Evolutionary conservation across 2,888 invertebrate species (phyloP), one percentile per base, ranked within the genome.

Genomic region (Harpagoxenus sublaevis): DNA sequence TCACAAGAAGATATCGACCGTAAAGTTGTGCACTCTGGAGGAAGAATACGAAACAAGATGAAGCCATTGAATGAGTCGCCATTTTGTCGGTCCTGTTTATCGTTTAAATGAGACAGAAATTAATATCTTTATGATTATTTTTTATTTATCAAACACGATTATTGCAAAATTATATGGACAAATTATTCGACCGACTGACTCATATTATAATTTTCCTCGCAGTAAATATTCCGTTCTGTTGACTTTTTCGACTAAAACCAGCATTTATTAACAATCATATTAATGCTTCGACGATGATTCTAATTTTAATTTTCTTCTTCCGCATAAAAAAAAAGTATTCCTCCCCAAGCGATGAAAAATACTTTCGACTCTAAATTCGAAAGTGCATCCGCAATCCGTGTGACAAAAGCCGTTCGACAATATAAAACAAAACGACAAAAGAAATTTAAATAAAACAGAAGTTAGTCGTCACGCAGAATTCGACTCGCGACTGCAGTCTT

Each of bases 391-490:
- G 45, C n/a, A 55, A 48, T 39, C 6, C 53, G 12, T 3, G 10
- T 23, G 12, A 78, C 57, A 15, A 53, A 23, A 68, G 10, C 2
- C 6, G 63, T 68, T 12, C 35, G 5, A 70, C 57, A 60, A 12
- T 15, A 28, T 53, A 65, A 48, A 70, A 60, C 4, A 4, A 60
- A 71, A 15, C 4, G 48, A 31, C 60, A 39, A 81, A 81, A 71
- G 71, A 81, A 81, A 60, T 60, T 81, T 71, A 81, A 81, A 81
- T 81, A 12, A 81, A 60, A 31, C 42, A 68, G 31, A 45, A 71
- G 18, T 60, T 81, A 81, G 48, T 45, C 57, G 42, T 81, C 60
- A 81, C 39, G 51, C 79, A 12, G 51, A 57, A 79, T 79, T 70
- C 70, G 79, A 70, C 53, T 39, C 23, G 45, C 23, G 35, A 35